Base-by-base conservation (phyloP, 1,140 invertebrate genomes). In the Rhysida immarginata region DNA sequence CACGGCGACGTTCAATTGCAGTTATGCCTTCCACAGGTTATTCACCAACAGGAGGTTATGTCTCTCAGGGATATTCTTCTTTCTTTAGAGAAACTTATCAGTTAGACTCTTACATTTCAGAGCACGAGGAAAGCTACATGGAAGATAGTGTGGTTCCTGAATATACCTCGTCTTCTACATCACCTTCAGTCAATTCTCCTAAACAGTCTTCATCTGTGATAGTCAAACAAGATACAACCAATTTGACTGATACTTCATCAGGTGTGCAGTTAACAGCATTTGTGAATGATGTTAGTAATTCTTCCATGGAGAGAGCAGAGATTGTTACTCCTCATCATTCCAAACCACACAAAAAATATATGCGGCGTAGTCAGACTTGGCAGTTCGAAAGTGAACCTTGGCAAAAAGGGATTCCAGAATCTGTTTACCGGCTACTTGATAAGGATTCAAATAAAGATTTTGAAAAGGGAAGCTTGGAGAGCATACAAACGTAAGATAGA, bases 291-390 rank as follows among this genome's bases (percentile, higher is more conserved):
- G n/a, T n/a, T n/a, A n/a, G n/a, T n/a, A n/a, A n/a, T n/a, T n/a
- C n/a, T n/a, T n/a, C n/a, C n/a, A n/a, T n/a, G n/a, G n/a, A n/a
- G n/a, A n/a, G n/a, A n/a, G 29, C 5, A 16, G 29, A 35, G 29
- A 5, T 16, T 8, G 29, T 35, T 35, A 5, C 5, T 5, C 29
- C 44, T 11, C 5, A 8, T 8, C 44, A 46, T 46, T 5, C n/a
- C 21, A 49, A n/a, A 24, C 45, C 2, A 44, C 55, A 2, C 14
- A 69, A 70, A 53, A 70, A 68, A 55, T 69, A 67, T 58, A 58
- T 74, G 57, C 66, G 68, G 56, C 63, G 74, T 44, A 71, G 69
- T 20, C 73, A 71, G 62, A 74, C 75, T 2, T 76, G 75, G 68
- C 75, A 75, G 58, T 75, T 50, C 29, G 55, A 56, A 25, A 42